Base-by-base conservation (phyloP, 2,113 vertebrate genomes). In the Scomber japonicus region DNA sequence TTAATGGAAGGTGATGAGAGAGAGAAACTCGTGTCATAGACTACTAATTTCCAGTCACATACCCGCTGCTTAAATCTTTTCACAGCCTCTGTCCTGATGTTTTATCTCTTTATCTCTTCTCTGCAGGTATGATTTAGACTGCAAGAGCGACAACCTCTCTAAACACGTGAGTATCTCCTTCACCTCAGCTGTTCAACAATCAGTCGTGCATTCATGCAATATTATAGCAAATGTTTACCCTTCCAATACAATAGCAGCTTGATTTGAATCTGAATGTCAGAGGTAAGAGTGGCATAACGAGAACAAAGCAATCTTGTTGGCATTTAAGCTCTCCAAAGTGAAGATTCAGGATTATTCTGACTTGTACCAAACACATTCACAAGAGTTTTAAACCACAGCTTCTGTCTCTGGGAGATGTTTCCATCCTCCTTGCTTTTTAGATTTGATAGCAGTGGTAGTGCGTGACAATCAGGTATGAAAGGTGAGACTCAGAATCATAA, bases 141-240 rank as follows among this genome's bases (percentile, higher is more conserved):
- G 97, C 31, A 99, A 99, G 94, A 99, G 98, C 56, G 96, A 97
- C 83, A 98, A 99, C 88, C 95, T 99, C 61, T 98, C 98, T 30
- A 98, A 99, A 92, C 98, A 99, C 81, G 98, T 99, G 95, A 98
- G 98, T 97, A 87, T 66, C 63, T 71, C 73, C 57, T 81, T 83
- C 61, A 73, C 65, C 67, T 71, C 78, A 48, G 57, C 79, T 67
- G 51, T 59, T 71, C 44, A 55, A 51, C 60, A 81, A 85, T 88
- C 84, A 89, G 53, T n/a, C 60, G 11, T n/a, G 54, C 79, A 85
- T 85, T 88, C 51, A 87, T 49, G 67, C 67, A 24, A 19, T 60
- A 56, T 74, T 19, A 78, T 19, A 45, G 56, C 56, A 51, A 61
- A 75, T 65, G 79, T 81, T 81, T 80, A 59, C 35, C 19, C 53